Conservation (phyloP, 2,797 vertebrate species). For the Acomys russatus region DNA sequence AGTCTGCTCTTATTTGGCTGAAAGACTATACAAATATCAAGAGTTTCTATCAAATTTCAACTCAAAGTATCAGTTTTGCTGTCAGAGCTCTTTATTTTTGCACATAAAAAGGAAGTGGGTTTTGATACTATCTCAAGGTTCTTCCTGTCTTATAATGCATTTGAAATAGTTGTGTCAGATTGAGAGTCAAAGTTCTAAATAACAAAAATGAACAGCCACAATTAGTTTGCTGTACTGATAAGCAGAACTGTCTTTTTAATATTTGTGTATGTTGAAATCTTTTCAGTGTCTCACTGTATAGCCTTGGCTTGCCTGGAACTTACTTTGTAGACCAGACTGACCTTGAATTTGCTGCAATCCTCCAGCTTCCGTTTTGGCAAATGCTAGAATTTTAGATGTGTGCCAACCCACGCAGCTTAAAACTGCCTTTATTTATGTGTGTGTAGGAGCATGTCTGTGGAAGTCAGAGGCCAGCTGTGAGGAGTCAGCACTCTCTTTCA, state of each 20-base stretch:
- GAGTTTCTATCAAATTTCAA: slow-evolving; percentile 74
- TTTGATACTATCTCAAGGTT: slow-evolving; percentile 88
- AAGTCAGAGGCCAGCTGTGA: not conserved
- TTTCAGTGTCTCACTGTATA: not conserved
- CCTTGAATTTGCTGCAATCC: not conserved
- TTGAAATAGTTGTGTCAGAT: slow-evolving; percentile 85
- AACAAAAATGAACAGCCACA: slow-evolving; percentile 49
- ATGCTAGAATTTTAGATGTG: not conserved
- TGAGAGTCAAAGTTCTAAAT: slow-evolving; percentile 57
- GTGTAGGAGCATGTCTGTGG: not conserved
- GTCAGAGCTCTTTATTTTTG: slow-evolving; percentile 87
- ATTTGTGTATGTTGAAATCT: not conserved
- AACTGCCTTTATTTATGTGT: not conserved
- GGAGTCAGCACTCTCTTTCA: not conserved
- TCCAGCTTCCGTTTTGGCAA: not conserved
- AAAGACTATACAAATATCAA: slow-evolving; percentile 54
- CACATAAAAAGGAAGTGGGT: slow-evolving; percentile 95
- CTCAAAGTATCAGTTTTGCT: slow-evolving; percentile 80
- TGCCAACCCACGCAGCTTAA: not conserved
- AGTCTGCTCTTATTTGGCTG: slow-evolving; percentile 59
- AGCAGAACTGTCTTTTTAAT: slow-evolving; percentile 29
- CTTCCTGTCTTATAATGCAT: slow-evolving; percentile 94
- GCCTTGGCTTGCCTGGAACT: not conserved
- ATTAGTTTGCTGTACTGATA: slow-evolving; percentile 60
- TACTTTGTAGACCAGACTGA: not conserved